phyloP scores from a whole-genome alignment of 2,797 vertebrate genomes.

The Antrozous pallidus region DNA sequence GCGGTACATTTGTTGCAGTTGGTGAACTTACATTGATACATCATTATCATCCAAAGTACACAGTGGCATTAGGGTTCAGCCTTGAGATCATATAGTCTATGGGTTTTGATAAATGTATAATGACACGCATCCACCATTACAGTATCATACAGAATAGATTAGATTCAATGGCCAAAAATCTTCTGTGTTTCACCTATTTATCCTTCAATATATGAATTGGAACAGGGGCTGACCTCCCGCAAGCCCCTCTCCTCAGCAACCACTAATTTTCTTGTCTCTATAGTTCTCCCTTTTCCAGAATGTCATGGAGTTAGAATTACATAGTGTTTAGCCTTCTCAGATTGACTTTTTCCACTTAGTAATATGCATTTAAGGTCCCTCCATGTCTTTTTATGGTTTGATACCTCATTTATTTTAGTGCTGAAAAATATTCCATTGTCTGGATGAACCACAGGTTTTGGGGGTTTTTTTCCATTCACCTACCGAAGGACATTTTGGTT shows the following conservation, averaged over 20 bases:
- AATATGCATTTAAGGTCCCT: not conserved
- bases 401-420: not conserved
- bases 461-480: not conserved
- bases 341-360: not conserved
- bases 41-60: not conserved
- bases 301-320: not conserved
- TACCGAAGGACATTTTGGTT: not conserved
- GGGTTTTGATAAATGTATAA: not conserved
- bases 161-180: not conserved
- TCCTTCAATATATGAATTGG: not conserved
- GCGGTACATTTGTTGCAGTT: not conserved
- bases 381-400: not conserved
- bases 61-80: not conserved
- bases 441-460: not conserved
- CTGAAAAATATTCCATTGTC: not conserved
- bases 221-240: not conserved
- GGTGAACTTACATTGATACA: not conserved
- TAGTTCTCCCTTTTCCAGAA: not conserved
- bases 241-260: not conserved
- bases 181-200: not conserved
- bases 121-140: not conserved
- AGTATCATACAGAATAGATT: not conserved
- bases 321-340: not conserved
- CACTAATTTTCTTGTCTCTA: not conserved
- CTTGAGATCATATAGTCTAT: not conserved